These are phyloP conservation scores for Hylia prasina DNA, from an alignment of 2,113 vertebrate species.

Conservation along the genomic window DNA sequence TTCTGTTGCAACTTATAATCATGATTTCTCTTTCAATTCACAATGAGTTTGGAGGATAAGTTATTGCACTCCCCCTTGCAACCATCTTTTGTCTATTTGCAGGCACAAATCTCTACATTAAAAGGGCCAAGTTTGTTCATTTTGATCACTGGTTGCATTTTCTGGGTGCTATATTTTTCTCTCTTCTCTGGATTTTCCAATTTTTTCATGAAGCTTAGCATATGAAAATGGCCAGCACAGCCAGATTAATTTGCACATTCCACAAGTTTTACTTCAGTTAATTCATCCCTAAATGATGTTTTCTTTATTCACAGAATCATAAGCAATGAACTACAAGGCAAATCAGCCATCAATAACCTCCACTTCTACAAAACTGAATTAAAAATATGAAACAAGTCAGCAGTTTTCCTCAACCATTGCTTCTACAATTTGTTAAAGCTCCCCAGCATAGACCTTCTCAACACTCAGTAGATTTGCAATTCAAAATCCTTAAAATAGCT, in stretches of 20 bases:
- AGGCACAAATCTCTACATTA: fast-evolving
- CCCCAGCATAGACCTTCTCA: neutral
- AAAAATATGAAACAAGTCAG: neutral
- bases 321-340: neutral
- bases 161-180: neutral
- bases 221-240: neutral
- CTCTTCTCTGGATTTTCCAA: neutral
- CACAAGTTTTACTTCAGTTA: neutral
- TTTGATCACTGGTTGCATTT: neutral
- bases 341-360: neutral
- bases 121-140: neutral
- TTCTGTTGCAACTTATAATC: neutral
- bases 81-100: neutral
- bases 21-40: neutral
- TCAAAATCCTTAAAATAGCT: neutral
- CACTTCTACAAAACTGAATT: neutral
- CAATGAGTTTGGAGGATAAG: neutral
- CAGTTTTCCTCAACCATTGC: neutral
- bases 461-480: neutral
- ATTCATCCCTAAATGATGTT: neutral
- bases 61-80: neutral
- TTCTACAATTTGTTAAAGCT: neutral
- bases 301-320: neutral
- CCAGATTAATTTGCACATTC: neutral
- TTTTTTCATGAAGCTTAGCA: neutral